phyloP scores from a whole-genome alignment of 2,797 vertebrate genomes.

The Yasuhikotakia modesta region DNA sequence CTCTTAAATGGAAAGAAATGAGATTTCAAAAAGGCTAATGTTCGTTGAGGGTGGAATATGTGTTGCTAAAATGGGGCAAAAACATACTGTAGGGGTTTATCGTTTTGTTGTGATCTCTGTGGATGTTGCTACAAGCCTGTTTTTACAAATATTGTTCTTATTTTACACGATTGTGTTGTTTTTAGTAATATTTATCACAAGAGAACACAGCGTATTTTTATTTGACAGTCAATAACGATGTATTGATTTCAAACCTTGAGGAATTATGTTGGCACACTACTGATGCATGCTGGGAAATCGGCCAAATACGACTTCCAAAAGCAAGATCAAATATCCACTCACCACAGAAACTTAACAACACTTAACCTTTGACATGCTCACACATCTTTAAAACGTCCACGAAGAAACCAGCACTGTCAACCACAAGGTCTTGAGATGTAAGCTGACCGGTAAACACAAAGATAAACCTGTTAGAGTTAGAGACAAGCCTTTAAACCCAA shows the following conservation, averaged over 20 bases:
- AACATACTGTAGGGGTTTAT: slow-evolving; percentile 19
- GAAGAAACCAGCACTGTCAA: background rate
- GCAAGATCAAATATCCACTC: slow-evolving; percentile 13
- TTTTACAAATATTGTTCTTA: slow-evolving; percentile 18
- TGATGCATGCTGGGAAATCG: slow-evolving; percentile 9
- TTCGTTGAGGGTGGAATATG: slow-evolving; percentile 17
- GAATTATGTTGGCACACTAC: background rate
- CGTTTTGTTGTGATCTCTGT: slow-evolving; percentile 7
- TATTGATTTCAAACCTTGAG: slow-evolving; percentile 37
- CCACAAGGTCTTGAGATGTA: background rate
- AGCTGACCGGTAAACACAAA: background rate
- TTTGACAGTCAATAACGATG: slow-evolving; percentile 35
- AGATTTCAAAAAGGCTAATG: slow-evolving; percentile 31
- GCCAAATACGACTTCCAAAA: slow-evolving; percentile 5
- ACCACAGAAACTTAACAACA: slow-evolving; percentile 13
- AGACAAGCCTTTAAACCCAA: no score
- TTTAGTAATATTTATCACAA: background rate
- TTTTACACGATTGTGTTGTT: background rate
- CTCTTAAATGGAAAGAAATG: slow-evolving; percentile 32
- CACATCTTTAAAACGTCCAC: background rate
- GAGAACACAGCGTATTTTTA: slow-evolving; percentile 16
- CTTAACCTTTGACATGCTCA: slow-evolving; percentile 23
- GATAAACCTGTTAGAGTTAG: background rate
- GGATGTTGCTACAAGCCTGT: slow-evolving; percentile 1
- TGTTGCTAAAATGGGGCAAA: slow-evolving; percentile 9